Evolutionary conservation across 2,113 vertebrate genomes (phyloP).

Genomic region (Argyrosomus japonicus): DNA sequence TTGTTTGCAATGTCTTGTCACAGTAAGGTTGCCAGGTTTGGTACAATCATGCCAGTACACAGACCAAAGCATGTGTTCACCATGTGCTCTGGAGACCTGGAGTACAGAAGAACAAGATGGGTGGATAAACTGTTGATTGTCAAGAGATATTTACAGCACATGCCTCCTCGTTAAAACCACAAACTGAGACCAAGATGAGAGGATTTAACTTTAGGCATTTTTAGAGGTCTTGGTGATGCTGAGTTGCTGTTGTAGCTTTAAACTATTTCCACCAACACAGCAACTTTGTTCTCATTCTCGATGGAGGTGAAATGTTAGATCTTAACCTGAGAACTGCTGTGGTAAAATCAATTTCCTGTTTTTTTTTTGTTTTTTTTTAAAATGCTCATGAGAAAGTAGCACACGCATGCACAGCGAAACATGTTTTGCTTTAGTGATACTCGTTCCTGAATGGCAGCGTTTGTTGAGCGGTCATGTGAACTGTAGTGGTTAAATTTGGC

Average conservation of each 20-base stretch:
- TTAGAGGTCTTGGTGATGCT: not conserved
- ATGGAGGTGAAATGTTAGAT: not conserved
- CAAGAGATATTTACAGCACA: not conserved
- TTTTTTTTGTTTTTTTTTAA: too few species aligned
- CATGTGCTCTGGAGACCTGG: not conserved
- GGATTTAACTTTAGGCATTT: not conserved
- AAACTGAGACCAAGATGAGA: not conserved
- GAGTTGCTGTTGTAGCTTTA: not conserved
- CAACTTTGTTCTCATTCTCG: not conserved
- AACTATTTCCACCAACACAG: too few species aligned
- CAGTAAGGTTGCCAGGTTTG: not conserved
- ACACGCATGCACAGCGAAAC: constrained; percentile 37
- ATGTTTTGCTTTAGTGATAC: constrained; percentile 22
- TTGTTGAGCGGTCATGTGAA: constrained; percentile 78
- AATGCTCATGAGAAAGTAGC: not conserved
- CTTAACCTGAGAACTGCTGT: not conserved
- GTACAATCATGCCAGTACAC: not conserved
- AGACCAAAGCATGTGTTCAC: not conserved
- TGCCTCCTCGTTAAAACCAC: not conserved
- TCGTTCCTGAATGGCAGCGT: constrained; percentile 62
- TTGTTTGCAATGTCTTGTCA: not conserved
- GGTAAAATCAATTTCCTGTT: not conserved
- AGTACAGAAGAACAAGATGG: not conserved
- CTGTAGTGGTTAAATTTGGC: constrained; percentile 63
- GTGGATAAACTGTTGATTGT: not conserved